Evolutionary conservation across 2,888 invertebrate genomes (phyloP).

Genomic region (Desoria tigrina): DNA sequence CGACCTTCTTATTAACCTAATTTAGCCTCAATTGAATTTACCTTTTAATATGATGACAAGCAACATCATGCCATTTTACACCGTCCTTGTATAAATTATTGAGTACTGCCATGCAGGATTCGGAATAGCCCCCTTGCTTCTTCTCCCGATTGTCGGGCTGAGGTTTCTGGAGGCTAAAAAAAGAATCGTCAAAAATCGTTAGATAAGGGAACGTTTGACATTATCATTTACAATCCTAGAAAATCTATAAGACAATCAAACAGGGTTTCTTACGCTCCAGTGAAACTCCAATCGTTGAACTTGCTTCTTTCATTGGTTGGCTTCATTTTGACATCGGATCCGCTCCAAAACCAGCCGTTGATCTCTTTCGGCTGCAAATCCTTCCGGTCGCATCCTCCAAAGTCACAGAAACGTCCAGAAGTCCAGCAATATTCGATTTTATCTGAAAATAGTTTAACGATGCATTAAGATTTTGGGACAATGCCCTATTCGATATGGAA

Average conservation of each 20-base stretch:
- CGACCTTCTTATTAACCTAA: too few relatives aligned
- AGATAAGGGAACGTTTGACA: too few relatives aligned
- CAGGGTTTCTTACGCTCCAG: slow-evolving; percentile 65
- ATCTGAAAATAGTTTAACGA: slow-evolving; percentile 13
- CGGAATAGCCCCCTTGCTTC: slow-evolving; percentile 65
- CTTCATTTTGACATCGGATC: slow-evolving; percentile 79
- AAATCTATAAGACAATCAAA: neutral
- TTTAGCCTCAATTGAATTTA: too few relatives aligned
- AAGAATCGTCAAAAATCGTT: neutral
- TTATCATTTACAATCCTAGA: neutral
- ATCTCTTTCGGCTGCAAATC: slow-evolving; percentile 82
- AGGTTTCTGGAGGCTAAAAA: slow-evolving; percentile 67
- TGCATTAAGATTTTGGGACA: too few relatives aligned
- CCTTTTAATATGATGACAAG: slow-evolving; percentile 92
- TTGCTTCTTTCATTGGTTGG: slow-evolving; percentile 66
- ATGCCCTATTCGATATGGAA: too few relatives aligned
- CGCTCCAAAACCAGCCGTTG: slow-evolving; percentile 91
- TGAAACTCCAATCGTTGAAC: slow-evolving; percentile 63
- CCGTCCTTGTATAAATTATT: slow-evolving; percentile 93
- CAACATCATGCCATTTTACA: slow-evolving; percentile 91
- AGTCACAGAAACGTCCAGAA: slow-evolving; percentile 86
- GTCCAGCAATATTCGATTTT: slow-evolving; percentile 76
- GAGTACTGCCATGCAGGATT: slow-evolving; percentile 80
- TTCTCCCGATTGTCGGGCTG: slow-evolving; percentile 86
- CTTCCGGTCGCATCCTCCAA: slow-evolving; percentile 81